Evolutionary conservation across 2,888 invertebrate genomes (phyloP).

Genomic region (Sympetrum striolatum): DNA sequence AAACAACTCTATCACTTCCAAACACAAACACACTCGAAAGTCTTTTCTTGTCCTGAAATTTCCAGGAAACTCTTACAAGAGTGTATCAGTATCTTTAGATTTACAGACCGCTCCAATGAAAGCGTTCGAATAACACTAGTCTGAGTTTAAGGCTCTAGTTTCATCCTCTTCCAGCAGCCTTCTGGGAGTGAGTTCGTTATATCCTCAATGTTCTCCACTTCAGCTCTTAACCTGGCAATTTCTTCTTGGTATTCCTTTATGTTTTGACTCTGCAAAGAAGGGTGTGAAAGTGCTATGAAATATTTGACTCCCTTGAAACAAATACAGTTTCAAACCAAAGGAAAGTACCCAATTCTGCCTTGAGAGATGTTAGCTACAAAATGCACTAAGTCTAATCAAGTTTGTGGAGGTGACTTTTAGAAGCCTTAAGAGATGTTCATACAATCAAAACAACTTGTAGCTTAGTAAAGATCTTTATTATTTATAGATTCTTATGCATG

Average conservation of each 20-base stretch:
- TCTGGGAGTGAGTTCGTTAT: slow-evolving; percentile 82
- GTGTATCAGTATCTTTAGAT: not conserved
- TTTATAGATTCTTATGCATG: too few species aligned
- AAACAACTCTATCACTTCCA: slow-evolving; percentile 29
- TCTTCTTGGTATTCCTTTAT: slow-evolving; percentile 83
- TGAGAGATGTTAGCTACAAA: too few species aligned
- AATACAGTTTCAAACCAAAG: too few species aligned
- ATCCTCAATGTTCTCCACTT: slow-evolving; percentile 83
- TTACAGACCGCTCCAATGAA: not conserved
- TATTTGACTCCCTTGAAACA: too few species aligned
- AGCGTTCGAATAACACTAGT: not conserved
- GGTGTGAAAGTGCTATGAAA: slow-evolving; percentile 18
- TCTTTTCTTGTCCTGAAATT: slow-evolving; percentile 22
- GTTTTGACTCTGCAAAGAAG: slow-evolving; percentile 65
- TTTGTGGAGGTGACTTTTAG: too few species aligned
- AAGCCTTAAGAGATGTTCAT: too few species aligned
- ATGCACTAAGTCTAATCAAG: too few species aligned
- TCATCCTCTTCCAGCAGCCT: slow-evolving; percentile 79
- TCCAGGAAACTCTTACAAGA: not conserved
- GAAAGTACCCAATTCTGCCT: too few species aligned
- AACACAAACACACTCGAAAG: not conserved
- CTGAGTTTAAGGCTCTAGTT: slow-evolving; percentile 71
- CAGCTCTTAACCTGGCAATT: slow-evolving; percentile 70
- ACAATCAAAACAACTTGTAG: too few species aligned
- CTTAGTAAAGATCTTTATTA: too few species aligned